Base-by-base conservation (phyloP, 2,888 invertebrate genomes). In the Argyra leucocephala region DNA sequence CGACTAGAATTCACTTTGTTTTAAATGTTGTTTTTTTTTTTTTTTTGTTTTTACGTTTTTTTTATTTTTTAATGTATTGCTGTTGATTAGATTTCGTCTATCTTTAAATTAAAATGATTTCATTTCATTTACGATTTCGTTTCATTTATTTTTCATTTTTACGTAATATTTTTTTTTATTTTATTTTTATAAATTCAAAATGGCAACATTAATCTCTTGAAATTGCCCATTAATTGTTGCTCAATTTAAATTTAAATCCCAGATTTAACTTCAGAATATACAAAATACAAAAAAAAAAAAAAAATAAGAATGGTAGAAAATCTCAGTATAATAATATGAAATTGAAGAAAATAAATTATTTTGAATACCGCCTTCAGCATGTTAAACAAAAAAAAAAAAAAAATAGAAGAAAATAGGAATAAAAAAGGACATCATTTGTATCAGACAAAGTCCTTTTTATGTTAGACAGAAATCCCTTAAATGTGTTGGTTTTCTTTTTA, bases 361-460 rank as follows among this genome's bases (percentile, higher is more conserved):
- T 64, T 61, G 21, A 57, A 10, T 59, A 37, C 57, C 60, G 60
- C 60, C 61, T 61, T 64, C 26, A 61, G 64, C 61, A 60, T 26
- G 61, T 21, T 26, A 21, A 23, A 48, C 1, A 48, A 48, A 48
- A 48, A 61, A 48, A 61, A 59, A 60, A 15, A 48, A 48, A 48
- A 18, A n/a, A 2, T 3, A 18, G 18, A 18, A 48, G 10, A 7
- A 31, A 31, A 31, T 7, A 31, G 10, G 5, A 5, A 31, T 10
- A 18, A 48, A 48, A 48, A 48, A 48, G 48, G 48, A 48, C 48
- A 48, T 48, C 15, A 48, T 48, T 48, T 48, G 18, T 48, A 48
- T 48, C 48, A 48, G 48, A 48, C 48, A n/a, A 2, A 48, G 48
- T 48, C 48, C 48, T 48, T 48, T 48, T 18, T 48, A 5, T 48